These are phyloP conservation scores for Mareca strepera DNA, from an alignment of 2,797 vertebrate genomes.

Conservation along the genomic window DNA sequence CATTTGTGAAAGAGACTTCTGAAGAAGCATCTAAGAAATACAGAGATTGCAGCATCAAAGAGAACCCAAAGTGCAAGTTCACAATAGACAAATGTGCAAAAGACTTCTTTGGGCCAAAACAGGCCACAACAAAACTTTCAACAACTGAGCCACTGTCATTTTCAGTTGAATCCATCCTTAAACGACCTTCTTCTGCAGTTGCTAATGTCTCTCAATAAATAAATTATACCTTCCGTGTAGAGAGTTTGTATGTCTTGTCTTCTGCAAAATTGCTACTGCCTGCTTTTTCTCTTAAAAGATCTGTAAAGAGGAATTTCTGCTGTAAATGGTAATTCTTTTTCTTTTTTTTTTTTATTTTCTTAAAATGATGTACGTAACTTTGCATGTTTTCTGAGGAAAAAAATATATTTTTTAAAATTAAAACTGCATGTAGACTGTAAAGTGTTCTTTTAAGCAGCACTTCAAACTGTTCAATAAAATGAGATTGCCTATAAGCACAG, in stretches of 20 bases:
- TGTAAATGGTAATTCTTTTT: conserved; percentile 60
- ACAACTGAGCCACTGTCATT: conserved; percentile 89
- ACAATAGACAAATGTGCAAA: conserved; percentile 83
- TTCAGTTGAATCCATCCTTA: conserved; percentile 97
- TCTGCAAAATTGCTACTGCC: not conserved
- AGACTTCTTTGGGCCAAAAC: conserved; percentile 84
- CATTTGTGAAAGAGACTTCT: conserved; percentile 87
- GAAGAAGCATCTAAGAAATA: conserved; percentile 90
- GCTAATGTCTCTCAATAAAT: conserved; percentile 84
- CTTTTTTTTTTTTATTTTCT: not conserved
- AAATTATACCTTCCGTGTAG: conserved; percentile 20
- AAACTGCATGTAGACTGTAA: conserved; percentile 58
- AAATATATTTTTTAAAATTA: conserved; percentile 58
- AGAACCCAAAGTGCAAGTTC: conserved; percentile 82
- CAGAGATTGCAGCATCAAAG: conserved; percentile 83
- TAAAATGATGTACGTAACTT: conserved; percentile 53
- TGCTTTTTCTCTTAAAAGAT: conserved; percentile 27
- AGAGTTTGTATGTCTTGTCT: conserved; percentile 35
- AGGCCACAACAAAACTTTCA: conserved; percentile 84
- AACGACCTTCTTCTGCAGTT: conserved; percentile 85
- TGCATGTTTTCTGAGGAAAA: conserved; percentile 68
- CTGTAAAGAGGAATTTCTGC: conserved; percentile 61
- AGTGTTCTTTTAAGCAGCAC: conserved; percentile 37
- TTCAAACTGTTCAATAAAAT: conserved; percentile 69
- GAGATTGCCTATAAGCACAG: not conserved